phyloP scores from a whole-genome alignment of 2,113 vertebrate genomes.

The Drymodes brunneopygia region DNA sequence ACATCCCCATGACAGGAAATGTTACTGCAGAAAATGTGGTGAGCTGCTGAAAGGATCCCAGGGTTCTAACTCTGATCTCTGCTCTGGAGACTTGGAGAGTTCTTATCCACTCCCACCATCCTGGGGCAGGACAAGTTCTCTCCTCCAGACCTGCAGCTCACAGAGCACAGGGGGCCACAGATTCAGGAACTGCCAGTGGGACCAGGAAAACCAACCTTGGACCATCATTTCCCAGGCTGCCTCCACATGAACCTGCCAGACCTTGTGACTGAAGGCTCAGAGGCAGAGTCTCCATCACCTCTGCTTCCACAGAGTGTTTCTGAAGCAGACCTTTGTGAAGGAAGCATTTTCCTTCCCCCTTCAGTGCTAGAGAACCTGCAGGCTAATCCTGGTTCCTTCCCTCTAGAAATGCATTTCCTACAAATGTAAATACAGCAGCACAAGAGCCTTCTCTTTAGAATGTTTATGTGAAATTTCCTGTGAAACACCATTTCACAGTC shows the following conservation, averaged over 20 bases:
- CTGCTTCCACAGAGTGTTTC: background rate
- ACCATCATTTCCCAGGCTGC: accelerated
- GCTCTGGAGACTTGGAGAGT: background rate
- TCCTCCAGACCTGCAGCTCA: background rate
- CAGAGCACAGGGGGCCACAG: too few relatives aligned
- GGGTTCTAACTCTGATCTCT: background rate
- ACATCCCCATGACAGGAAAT: background rate
- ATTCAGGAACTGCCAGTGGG: background rate
- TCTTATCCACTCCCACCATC: accelerated
- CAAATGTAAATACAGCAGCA: background rate
- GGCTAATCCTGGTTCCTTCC: background rate
- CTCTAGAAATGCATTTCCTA: background rate
- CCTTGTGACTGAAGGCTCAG: background rate
- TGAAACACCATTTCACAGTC: background rate
- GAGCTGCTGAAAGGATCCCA: background rate
- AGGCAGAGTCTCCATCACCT: background rate
- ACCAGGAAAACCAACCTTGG: background rate
- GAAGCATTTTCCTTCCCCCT: background rate
- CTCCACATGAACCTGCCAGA: background rate
- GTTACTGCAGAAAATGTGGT: background rate
- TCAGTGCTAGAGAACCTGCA: background rate
- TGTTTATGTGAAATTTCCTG: background rate
- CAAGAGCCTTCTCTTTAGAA: background rate
- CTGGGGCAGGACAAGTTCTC: background rate
- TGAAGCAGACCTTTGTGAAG: background rate